Conservation (phyloP, 2,888 invertebrate species). For the Invenusta paracnida region DNA sequence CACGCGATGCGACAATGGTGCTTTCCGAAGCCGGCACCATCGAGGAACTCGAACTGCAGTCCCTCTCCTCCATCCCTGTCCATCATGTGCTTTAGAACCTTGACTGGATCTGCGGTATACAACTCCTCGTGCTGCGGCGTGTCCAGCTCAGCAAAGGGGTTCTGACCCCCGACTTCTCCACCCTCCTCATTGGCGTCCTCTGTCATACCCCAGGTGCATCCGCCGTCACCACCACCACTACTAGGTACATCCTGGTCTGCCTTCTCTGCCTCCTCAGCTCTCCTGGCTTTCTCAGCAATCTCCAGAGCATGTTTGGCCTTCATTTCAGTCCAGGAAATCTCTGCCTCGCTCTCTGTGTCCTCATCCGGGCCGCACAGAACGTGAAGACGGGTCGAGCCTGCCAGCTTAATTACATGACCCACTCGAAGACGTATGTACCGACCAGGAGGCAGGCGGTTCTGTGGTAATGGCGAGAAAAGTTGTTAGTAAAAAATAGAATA, state of each 20-base stretch:
- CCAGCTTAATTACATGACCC: conserved; percentile 86
- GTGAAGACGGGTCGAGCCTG: conserved; percentile 76
- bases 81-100: conserved; percentile 84
- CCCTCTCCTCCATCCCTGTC: conserved; percentile 75
- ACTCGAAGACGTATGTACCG: conserved; percentile 67
- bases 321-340: conserved; percentile 37
- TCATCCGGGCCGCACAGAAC: conserved; percentile 61
- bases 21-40: conserved; percentile 38
- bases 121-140: conserved; percentile 70
- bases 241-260: background rate
- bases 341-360: conserved; percentile 35
- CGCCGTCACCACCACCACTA: too few relatives aligned
- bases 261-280: too few relatives aligned
- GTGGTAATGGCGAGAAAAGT: background rate
- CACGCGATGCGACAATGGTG: conserved; percentile 38
- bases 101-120: conserved; percentile 88
- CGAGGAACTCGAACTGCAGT: conserved; percentile 32
- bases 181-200: conserved; percentile 34
- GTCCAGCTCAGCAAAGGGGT: background rate
- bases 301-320: background rate
- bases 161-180: background rate
- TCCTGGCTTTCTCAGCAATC: background rate
- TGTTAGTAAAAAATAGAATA: too few relatives aligned
- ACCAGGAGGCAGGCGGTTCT: conserved; percentile 18
- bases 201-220: conserved; percentile 27